phyloP scores from a whole-genome alignment of 1,140 invertebrate genomes.

The Meteorus sp. region DNA sequence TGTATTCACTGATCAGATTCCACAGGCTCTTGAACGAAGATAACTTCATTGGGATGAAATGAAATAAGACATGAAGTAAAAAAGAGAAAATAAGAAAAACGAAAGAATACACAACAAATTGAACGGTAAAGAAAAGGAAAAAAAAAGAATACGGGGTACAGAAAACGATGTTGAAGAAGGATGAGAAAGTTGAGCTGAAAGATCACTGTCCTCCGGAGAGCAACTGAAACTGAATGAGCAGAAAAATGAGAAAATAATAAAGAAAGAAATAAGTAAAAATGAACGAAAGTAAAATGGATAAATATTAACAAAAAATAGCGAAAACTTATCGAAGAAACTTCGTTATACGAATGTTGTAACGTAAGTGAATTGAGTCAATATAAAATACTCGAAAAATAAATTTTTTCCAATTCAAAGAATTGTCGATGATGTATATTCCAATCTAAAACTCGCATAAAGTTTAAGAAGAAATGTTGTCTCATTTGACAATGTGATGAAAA shows the following conservation, averaged over 20 bases:
- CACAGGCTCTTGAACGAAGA: not conserved
- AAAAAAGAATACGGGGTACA: not conserved
- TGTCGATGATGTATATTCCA: no score
- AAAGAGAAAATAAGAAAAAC: not conserved
- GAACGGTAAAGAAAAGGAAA: not conserved
- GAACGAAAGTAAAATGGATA: not conserved
- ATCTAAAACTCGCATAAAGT: no score
- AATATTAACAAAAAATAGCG: constrained; percentile 3
- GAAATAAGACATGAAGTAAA: not conserved
- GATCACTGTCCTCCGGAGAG: constrained; percentile 7
- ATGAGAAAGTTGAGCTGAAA: not conserved
- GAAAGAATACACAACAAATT: not conserved
- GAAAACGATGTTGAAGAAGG: not conserved
- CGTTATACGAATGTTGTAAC: no score
- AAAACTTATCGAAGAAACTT: not conserved
- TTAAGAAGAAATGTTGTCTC: constrained; percentile 16
- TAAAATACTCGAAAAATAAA: no score
- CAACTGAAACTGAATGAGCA: constrained; percentile 22
- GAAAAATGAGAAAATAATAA: constrained; percentile 23
- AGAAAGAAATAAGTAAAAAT: constrained; percentile 12
- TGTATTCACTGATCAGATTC: constrained; percentile 12
- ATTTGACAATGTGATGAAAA: constrained; percentile 6
- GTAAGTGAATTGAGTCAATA: no score
- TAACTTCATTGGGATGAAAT: not conserved
- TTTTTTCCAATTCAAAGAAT: no score